phyloP scores from a whole-genome alignment of 2,113 vertebrate species.

The Nyctibius bracteatus region DNA sequence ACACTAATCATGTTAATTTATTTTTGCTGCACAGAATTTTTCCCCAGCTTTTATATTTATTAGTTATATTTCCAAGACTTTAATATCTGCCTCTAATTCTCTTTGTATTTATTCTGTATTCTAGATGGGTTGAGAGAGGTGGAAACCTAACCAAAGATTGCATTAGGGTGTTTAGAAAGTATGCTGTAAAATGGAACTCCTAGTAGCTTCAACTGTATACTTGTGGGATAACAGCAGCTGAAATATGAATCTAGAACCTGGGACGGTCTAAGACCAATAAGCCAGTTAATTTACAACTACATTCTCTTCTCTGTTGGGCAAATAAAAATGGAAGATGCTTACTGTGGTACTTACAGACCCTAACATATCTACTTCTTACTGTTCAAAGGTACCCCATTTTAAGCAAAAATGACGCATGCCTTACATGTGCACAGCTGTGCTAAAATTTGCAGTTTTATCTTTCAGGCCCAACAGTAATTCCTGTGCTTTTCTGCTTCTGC shows the following conservation, averaged over 20 bases:
- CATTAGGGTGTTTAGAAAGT: neutral
- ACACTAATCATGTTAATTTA: neutral
- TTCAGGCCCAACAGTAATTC: neutral
- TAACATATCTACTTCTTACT: neutral
- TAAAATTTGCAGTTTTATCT: neutral
- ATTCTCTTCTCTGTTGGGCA: neutral
- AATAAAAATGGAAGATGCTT: neutral
- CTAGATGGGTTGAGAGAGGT: neutral
- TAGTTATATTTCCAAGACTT: neutral
- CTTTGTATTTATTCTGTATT: neutral
- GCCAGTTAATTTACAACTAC: neutral
- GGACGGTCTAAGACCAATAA: constrained; percentile 2
- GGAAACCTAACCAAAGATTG: neutral
- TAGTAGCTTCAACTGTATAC: neutral
- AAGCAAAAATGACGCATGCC: neutral
- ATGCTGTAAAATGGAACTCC: neutral
- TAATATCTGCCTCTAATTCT: neutral
- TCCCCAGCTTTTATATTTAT: constrained; percentile 50
- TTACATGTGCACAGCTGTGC: neutral
- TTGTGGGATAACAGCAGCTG: neutral
- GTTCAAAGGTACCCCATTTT: neutral
- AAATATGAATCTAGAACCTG: neutral
- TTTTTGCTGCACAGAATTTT: neutral
- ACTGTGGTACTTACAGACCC: neutral
- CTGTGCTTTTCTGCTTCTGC: neutral